Percentiles rank a stretch among this genome's conserved stretches.
These are phyloP conservation scores for Eunapius fragilis DNA, from an alignment of 37 sponge, comb jelly and placozoan genomes.

Conservation along the genomic window DNA sequence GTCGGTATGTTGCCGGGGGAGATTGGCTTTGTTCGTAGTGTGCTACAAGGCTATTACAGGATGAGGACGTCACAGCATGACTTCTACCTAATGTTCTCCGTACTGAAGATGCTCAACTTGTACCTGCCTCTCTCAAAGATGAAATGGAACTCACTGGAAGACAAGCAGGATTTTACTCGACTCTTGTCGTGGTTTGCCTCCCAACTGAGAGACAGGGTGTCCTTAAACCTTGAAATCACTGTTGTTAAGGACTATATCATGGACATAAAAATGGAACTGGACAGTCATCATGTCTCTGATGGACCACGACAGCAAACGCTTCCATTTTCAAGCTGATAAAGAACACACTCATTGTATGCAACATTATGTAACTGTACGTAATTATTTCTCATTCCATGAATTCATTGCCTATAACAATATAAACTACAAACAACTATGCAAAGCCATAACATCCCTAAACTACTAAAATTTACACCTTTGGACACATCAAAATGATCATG, in stretches of 20 bases:
- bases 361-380: no score
- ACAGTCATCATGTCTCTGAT: not conserved
- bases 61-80: not conserved
- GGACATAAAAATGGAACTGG: not conserved
- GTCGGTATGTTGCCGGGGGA: not conserved
- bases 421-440: no score
- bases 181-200: conserved; percentile 3
- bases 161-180: not conserved
- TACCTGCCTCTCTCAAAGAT: not conserved
- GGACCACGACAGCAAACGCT: not conserved
- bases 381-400: no score
- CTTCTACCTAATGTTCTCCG: conserved; percentile 21
- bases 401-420: no score
- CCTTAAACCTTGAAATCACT: not conserved
- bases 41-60: not conserved
- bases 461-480: no score
- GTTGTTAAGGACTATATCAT: not conserved
- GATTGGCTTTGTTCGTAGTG: not conserved
- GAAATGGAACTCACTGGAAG: not conserved
- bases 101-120: not conserved
- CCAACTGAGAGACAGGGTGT: not conserved
- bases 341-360: not conserved
- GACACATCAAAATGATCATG: no score
- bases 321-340: not conserved
- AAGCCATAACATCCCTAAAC: no score